These are phyloP conservation scores for Temnothorax ravouxi DNA, from an alignment of 2,888 invertebrate species.

Conservation along the genomic window DNA sequence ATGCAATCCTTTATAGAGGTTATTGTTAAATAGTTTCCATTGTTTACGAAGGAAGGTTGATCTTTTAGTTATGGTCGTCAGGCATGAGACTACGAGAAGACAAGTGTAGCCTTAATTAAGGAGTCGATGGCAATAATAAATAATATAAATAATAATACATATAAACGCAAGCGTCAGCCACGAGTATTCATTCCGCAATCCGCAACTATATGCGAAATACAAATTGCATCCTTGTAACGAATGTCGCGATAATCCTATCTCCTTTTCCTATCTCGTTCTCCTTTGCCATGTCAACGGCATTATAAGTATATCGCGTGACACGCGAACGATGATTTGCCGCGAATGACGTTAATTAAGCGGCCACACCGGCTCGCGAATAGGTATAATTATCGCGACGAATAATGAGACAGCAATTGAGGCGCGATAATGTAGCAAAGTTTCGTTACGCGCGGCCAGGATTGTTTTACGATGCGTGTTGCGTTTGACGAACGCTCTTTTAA, in stretches of 20 bases:
- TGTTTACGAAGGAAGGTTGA: constrained; percentile 31
- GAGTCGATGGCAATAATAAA: constrained; percentile 52
- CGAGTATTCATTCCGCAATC: constrained; percentile 31
- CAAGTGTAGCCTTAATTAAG: constrained; percentile 52
- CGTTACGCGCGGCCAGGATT: neutral
- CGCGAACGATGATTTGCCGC: constrained; percentile 48
- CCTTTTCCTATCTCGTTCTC: neutral
- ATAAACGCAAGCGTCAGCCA: constrained; percentile 30
- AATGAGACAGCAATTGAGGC: constrained; percentile 55
- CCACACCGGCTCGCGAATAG: constrained; percentile 29
- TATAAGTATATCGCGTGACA: constrained; percentile 23
- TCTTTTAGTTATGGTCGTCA: constrained; percentile 29
- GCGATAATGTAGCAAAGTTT: constrained; percentile 54
- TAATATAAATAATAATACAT: constrained; percentile 49
- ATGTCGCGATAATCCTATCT: neutral
- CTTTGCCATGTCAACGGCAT: neutral
- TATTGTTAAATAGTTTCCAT: constrained; percentile 11
- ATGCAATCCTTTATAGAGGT: constrained; percentile 4
- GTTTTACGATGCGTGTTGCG: constrained; percentile 24
- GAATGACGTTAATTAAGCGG: constrained; percentile 53
- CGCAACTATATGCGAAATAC: constrained; percentile 38
- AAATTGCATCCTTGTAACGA: constrained; percentile 22
- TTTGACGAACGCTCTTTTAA: constrained; percentile 51
- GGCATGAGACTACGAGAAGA: constrained; percentile 29
- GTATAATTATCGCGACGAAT: constrained; percentile 55